Percentiles rank a stretch among this genome's conserved stretches.
These are phyloP conservation scores for Lycocerus yunnanus DNA, from an alignment of 2,888 invertebrate species.

Conservation along the genomic window DNA sequence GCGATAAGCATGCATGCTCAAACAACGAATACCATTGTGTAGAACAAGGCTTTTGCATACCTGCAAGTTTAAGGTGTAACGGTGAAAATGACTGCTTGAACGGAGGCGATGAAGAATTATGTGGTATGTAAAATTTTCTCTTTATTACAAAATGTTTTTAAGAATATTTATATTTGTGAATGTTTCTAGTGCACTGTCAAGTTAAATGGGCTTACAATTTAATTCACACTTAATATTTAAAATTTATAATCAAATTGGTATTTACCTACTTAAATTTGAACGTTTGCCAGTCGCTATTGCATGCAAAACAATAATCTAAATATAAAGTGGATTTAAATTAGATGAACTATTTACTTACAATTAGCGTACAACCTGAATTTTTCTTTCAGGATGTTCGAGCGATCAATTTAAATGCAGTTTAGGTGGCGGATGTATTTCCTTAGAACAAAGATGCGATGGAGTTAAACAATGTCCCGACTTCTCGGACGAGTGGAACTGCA, in stretches of 20 bases:
- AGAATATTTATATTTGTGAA: background rate
- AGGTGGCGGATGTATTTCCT: conserved; percentile 64
- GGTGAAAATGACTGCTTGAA: conserved; percentile 61
- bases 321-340: conserved; percentile 3
- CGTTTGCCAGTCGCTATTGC: background rate
- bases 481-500: conserved; percentile 68
- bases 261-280: conserved; percentile 3
- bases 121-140: conserved; percentile 49
- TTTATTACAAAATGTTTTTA: background rate
- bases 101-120: conserved; percentile 64
- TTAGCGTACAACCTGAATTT: background rate
- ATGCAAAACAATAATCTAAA: background rate
- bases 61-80: conserved; percentile 63
- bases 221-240: background rate
- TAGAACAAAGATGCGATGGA: conserved; percentile 62
- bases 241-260: background rate
- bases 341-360: background rate
- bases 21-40: conserved; percentile 63
- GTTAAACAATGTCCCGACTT: conserved; percentile 64
- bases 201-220: background rate
- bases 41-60: conserved; percentile 64
- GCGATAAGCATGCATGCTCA: conserved; percentile 56
- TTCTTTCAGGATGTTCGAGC: conserved; percentile 56
- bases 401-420: conserved; percentile 63
- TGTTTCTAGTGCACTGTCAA: background rate